Evolutionary conservation across 1,140 invertebrate genomes (phyloP).

Genomic region (Amyelois transitella): DNA sequence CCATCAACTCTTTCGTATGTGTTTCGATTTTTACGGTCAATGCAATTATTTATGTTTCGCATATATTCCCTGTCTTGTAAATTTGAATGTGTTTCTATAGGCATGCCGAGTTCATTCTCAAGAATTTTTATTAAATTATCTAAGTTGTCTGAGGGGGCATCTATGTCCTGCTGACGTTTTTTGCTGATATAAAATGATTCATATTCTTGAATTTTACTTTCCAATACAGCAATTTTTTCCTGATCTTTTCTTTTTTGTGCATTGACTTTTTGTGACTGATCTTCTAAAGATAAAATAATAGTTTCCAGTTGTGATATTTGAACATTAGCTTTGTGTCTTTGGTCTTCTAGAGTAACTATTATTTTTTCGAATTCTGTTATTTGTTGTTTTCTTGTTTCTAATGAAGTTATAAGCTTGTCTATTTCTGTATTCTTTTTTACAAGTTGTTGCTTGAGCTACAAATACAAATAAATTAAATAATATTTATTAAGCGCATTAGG

Average conservation of each 20-base stretch:
- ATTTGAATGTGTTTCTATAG: slow-evolving; percentile 23
- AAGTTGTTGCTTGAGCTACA: slow-evolving; percentile 37
- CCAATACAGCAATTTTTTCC: slow-evolving; percentile 37
- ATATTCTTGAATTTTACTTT: slow-evolving; percentile 36
- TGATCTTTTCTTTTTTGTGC: slow-evolving; percentile 39
- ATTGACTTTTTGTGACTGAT: slow-evolving; percentile 35
- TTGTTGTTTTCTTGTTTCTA: slow-evolving; percentile 51
- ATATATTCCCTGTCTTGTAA: slow-evolving; percentile 11
- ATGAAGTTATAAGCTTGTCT: slow-evolving; percentile 31
- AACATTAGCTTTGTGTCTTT: slow-evolving; percentile 28
- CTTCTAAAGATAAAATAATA: slow-evolving; percentile 53
- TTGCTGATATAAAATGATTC: slow-evolving; percentile 22
- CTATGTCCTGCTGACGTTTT: slow-evolving; percentile 18
- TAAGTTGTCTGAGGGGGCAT: slow-evolving; percentile 30
- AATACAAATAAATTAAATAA: slow-evolving; percentile 8
- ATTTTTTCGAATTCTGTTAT: slow-evolving; percentile 56
- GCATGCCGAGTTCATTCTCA: slow-evolving; percentile 49
- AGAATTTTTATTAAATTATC: slow-evolving; percentile 56
- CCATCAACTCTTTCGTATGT: not conserved
- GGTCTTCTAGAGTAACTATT: slow-evolving; percentile 49
- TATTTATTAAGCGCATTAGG: not conserved
- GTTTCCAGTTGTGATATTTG: slow-evolving; percentile 55
- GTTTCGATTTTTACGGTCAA: slow-evolving; percentile 12
- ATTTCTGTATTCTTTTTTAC: slow-evolving; percentile 51
- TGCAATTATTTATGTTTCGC: slow-evolving; percentile 8